Evolutionary conservation across 2,113 vertebrate genomes (phyloP).

Genomic region (Acrocephalus arundinaceus): DNA sequence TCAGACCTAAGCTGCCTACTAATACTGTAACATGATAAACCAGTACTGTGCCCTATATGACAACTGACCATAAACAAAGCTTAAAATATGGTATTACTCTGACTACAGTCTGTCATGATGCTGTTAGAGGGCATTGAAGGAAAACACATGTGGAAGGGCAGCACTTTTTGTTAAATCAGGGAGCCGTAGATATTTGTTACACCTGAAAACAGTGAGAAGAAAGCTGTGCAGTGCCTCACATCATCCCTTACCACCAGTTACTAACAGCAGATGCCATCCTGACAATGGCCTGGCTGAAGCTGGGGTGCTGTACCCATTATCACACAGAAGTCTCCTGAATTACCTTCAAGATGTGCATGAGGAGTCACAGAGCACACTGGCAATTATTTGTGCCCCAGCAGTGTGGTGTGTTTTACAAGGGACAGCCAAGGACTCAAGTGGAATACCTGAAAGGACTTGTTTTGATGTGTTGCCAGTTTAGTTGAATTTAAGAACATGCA

Average conservation of each 20-base stretch:
- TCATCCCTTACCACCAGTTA: neutral
- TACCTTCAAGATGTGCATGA: neutral
- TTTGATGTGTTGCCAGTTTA: neutral
- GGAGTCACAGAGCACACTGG: neutral
- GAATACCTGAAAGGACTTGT: neutral
- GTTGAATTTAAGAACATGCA: neutral
- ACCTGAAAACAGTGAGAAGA: neutral
- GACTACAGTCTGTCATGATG: neutral
- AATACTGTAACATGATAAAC: fast-evolving
- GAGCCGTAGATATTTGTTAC: neutral
- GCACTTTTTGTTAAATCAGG: neutral
- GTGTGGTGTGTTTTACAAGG: neutral
- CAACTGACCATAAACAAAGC: neutral
- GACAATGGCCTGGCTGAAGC: neutral
- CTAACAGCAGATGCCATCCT: neutral
- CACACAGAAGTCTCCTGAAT: neutral
- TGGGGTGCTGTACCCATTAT: neutral
- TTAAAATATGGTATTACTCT: neutral
- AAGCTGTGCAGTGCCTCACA: neutral
- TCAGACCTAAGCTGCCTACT: neutral
- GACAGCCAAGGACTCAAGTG: neutral
- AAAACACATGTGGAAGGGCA: neutral
- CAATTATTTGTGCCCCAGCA: neutral
- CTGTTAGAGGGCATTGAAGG: neutral
- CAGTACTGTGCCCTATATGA: neutral